Percentiles rank a stretch among this genome's conserved stretches.
These are phyloP conservation scores for Oncorhynchus keta DNA, from an alignment of 2,113 vertebrate species.

Conservation along the genomic window DNA sequence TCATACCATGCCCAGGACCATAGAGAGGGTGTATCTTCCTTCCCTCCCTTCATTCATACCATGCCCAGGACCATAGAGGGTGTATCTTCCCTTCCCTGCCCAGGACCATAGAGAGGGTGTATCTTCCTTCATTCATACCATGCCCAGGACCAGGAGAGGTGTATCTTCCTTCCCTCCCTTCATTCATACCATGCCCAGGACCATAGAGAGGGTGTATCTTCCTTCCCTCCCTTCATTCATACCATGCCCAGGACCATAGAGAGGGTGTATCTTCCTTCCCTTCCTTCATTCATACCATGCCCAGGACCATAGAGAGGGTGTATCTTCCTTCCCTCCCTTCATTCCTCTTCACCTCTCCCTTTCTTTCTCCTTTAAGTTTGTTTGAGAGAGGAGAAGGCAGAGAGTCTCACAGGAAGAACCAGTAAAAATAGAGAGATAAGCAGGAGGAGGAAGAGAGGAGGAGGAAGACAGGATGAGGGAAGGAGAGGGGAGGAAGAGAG, in stretches of 20 bases:
- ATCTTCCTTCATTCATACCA: neutral
- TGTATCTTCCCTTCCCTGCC: neutral
- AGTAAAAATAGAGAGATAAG: neutral
- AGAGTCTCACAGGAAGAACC: neutral
- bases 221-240: conserved; percentile 9
- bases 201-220: neutral
- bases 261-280: neutral
- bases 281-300: neutral
- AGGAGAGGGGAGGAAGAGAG: too few species aligned
- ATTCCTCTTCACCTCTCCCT: conserved; percentile 25
- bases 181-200: neutral
- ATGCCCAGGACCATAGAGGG: neutral
- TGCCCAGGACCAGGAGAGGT: neutral
- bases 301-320: neutral
- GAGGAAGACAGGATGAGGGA: neutral
- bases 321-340: conserved; percentile 10
- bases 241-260: neutral
- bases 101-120: too few species aligned
- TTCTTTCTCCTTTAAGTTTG: neutral
- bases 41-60: conserved; percentile 8
- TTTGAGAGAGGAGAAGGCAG: neutral
- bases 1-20: neutral
- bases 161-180: conserved; percentile 9
- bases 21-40: neutral
- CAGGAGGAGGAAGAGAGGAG: neutral